A percentile compares a stretch with the other conserved stretches of the same genome.
Conservation (phyloP, 30 jellyfish, hydroid and myxozoan species). For the Turritopsis rubra region DNA sequence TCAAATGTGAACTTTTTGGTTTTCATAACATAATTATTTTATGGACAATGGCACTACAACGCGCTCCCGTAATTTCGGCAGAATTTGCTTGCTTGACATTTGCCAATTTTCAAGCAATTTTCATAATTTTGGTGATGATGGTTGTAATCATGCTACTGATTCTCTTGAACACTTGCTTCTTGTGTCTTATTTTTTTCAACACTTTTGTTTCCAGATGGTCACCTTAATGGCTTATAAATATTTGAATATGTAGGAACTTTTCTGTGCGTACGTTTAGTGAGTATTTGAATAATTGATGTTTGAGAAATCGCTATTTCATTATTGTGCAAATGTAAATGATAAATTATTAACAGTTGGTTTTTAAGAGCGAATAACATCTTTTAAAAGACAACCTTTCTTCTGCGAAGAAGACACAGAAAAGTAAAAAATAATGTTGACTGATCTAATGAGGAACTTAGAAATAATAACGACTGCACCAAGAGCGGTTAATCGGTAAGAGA, state of each 20-base stretch:
- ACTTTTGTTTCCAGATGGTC: too few relatives aligned
- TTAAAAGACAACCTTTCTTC: neutral
- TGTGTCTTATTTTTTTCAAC: too few relatives aligned
- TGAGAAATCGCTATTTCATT: neutral
- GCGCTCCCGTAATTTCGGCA: too few relatives aligned
- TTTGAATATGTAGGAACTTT: neutral
- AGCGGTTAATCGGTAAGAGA: neutral
- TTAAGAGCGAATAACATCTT: neutral
- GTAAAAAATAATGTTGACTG: neutral
- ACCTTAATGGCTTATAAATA: neutral
- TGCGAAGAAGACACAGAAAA: neutral
- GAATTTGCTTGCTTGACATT: too few relatives aligned
- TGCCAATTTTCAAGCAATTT: too few relatives aligned
- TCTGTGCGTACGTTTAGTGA: neutral
- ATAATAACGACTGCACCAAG: neutral
- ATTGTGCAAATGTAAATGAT: neutral
- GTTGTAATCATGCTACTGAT: neutral
- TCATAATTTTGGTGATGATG: too few relatives aligned
- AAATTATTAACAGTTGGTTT: neutral
- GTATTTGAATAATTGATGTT: neutral
- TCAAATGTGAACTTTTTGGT: too few relatives aligned
- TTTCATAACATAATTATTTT: too few relatives aligned
- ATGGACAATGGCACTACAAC: too few relatives aligned
- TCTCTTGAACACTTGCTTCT: neutral
- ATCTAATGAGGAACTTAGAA: too few relatives aligned